Evolutionary conservation across 2,797 vertebrate genomes (phyloP).

Genomic region (Sebastes dallii): DNA sequence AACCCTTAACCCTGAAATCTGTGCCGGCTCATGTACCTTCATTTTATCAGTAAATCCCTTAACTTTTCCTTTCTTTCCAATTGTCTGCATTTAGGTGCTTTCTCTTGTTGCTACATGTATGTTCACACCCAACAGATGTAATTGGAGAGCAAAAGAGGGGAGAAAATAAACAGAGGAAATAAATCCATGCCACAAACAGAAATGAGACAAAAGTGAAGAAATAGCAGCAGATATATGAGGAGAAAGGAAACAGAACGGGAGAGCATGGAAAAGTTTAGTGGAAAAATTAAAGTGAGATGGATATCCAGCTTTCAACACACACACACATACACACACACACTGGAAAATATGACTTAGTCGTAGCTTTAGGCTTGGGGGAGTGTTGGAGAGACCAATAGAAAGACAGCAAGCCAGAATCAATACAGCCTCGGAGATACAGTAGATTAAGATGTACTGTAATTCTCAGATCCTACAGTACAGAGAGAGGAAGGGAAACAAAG

Average conservation of each 20-base stretch:
- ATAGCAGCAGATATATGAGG: not conserved
- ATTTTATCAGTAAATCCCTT: not conserved
- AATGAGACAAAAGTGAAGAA: not conserved
- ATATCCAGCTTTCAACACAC: constrained; percentile 36
- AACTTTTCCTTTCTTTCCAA: not conserved
- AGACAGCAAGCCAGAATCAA: constrained; percentile 59
- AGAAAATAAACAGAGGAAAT: not conserved
- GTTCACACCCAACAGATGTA: not conserved
- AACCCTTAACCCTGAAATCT: not conserved
- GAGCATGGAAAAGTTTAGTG: constrained; percentile 2
- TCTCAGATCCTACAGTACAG: constrained; percentile 21
- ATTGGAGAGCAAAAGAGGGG: not conserved
- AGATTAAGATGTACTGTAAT: constrained; percentile 43
- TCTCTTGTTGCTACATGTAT: not conserved
- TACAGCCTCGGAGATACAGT: constrained; percentile 45
- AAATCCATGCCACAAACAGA: not conserved
- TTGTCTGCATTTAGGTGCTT: not conserved
- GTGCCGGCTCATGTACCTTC: not conserved
- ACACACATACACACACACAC: constrained; percentile 1
- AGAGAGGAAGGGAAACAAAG: constrained; percentile 20
- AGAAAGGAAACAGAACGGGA: not conserved
- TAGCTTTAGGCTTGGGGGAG: constrained; percentile 16
- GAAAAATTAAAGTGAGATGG: constrained; percentile 12
- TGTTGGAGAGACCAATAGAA: constrained; percentile 17
- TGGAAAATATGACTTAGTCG: constrained; percentile 63